Evolutionary conservation across 2,797 vertebrate genomes (phyloP).

Genomic region (Poecilia velifera): DNA sequence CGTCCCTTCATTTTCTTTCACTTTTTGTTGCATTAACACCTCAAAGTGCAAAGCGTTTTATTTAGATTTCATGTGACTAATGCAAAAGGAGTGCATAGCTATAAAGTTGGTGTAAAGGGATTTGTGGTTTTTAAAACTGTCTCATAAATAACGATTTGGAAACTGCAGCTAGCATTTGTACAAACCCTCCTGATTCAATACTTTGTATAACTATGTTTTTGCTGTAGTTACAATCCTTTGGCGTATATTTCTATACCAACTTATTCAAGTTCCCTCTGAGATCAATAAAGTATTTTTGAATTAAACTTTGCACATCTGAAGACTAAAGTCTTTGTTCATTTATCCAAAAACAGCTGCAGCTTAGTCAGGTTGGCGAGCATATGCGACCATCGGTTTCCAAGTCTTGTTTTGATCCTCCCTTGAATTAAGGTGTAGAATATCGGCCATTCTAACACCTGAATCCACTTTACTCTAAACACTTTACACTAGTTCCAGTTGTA

Average conservation of each 20-base stretch:
- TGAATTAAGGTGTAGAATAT: neutral
- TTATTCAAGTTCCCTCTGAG: too few species aligned
- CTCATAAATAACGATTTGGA: neutral
- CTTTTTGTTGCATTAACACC: neutral
- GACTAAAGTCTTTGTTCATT: neutral
- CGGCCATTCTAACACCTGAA: neutral
- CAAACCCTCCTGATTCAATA: neutral
- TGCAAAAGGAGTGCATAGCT: neutral
- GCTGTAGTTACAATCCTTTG: neutral
- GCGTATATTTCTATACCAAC: neutral
- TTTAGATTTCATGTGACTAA: neutral
- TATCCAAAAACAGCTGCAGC: neutral
- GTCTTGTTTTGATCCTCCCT: neutral
- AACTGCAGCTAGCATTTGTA: neutral
- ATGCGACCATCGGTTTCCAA: neutral
- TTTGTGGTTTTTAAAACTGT: neutral
- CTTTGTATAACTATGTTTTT: neutral
- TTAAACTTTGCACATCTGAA: neutral
- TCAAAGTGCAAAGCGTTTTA: neutral
- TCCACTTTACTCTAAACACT: neutral
- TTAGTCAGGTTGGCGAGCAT: neutral
- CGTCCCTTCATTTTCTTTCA: neutral
- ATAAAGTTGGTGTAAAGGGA: neutral
- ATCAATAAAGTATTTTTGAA: too few species aligned
- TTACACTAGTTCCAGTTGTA: neutral